phyloP scores from a whole-genome alignment of 2,888 invertebrate genomes.

The Oligia strigilis region DNA sequence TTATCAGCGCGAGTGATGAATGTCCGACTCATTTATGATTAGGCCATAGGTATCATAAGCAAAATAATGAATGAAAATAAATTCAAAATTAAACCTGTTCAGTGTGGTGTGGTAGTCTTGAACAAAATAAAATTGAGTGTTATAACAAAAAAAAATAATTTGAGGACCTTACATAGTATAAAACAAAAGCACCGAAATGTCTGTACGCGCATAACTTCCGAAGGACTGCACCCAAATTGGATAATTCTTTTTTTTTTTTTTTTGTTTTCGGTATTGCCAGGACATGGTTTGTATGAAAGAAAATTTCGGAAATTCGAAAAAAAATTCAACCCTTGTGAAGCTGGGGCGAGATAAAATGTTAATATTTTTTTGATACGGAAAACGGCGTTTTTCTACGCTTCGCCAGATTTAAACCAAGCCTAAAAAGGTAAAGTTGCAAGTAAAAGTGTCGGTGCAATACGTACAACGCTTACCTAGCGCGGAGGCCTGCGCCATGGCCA shows the following conservation, averaged over 20 bases:
- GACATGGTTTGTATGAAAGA: no score
- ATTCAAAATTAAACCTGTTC: neutral
- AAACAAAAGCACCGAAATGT: no score
- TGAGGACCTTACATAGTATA: no score
- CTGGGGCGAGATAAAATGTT: no score
- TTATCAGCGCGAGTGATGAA: neutral
- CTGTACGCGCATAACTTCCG: no score
- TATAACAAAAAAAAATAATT: neutral
- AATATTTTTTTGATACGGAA: neutral
- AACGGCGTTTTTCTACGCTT: neutral
- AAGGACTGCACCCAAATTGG: no score
- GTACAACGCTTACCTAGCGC: slow-evolving; percentile 89
- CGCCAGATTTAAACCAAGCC: neutral
- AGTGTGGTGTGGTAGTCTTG: neutral
- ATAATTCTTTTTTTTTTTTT: no score
- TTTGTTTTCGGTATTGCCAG: no score
- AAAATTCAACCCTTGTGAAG: no score
- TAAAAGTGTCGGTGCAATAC: slow-evolving; percentile 68
- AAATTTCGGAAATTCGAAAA: no score
- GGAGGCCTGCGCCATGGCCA: slow-evolving; percentile 95
- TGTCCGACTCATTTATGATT: neutral
- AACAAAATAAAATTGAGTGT: neutral
- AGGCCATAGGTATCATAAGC: neutral
- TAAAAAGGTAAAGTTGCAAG: slow-evolving; percentile 1
- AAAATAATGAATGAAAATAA: neutral